Percentiles rank a stretch among this genome's conserved stretches.
Evolutionary conservation across 2,888 invertebrate species (phyloP).

Genomic region (Zonitis immaculata): DNA sequence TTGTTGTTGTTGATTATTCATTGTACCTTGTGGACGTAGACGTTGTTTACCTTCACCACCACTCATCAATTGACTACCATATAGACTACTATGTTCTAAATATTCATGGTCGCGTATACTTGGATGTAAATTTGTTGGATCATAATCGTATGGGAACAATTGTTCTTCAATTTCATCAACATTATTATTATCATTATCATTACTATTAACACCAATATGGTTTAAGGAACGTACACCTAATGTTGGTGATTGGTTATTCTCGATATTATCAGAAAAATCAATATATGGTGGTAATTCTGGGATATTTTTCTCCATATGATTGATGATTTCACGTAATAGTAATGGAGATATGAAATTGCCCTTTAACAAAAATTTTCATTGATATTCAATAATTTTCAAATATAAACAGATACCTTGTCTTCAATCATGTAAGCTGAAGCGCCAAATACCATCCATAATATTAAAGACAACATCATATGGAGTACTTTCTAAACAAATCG

Average conservation of each 20-base stretch:
- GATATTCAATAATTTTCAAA: neutral
- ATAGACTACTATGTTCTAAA: slow-evolving; percentile 70
- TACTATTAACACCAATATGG: slow-evolving; percentile 5
- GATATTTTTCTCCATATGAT: slow-evolving; percentile 72
- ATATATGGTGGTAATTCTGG: slow-evolving; percentile 59
- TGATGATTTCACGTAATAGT: slow-evolving; percentile 70
- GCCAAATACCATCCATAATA: slow-evolving; percentile 32
- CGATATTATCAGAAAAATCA: slow-evolving; percentile 53
- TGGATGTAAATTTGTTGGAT: slow-evolving; percentile 62
- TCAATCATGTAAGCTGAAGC: slow-evolving; percentile 42
- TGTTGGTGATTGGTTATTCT: slow-evolving; percentile 40
- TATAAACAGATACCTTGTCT: slow-evolving; percentile 39
- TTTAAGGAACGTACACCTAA: slow-evolving; percentile 37
- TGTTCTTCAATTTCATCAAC: slow-evolving; percentile 46
- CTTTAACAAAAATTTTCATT: slow-evolving; percentile 22
- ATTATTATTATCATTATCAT: neutral
- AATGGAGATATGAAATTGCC: slow-evolving; percentile 59
- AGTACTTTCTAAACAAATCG: too few species aligned
- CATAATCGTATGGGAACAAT: slow-evolving; percentile 62
- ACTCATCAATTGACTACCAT: slow-evolving; percentile 64
- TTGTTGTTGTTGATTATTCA: slow-evolving; percentile 60
- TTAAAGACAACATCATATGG: slow-evolving; percentile 31
- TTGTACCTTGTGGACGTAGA: slow-evolving; percentile 54
- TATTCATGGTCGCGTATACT: slow-evolving; percentile 85
- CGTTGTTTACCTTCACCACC: slow-evolving; percentile 73